phyloP scores from a whole-genome alignment of 2,113 vertebrate genomes.

The Sprattus sprattus region DNA sequence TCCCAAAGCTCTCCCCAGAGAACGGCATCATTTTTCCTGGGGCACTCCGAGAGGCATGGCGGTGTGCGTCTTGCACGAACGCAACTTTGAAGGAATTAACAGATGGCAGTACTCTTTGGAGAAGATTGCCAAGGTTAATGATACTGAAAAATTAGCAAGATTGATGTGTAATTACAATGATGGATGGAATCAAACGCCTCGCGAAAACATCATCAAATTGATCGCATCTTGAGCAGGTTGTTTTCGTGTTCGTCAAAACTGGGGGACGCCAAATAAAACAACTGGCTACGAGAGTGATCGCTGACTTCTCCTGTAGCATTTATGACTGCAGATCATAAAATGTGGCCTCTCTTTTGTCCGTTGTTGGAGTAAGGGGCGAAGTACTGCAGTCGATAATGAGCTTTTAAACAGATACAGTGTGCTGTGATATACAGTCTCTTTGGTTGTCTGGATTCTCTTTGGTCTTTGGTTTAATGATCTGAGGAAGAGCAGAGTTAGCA shows the following conservation, averaged over 20 bases:
- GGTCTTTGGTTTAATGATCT: conserved; percentile 14
- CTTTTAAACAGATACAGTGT: conserved; percentile 16
- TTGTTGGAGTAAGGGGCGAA: background rate
- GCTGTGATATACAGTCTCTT: background rate
- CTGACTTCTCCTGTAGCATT: conserved; percentile 16
- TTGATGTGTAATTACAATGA: conserved; percentile 74
- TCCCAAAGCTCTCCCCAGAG: conserved; percentile 47
- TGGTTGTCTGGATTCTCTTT: background rate
- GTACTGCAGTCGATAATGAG: conserved; percentile 25
- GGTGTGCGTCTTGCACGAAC: conserved; percentile 50
- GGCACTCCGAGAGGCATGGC: conserved; percentile 32
- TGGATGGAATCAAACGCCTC: conserved; percentile 64
- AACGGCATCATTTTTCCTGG: conserved; percentile 49
- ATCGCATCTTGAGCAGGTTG: conserved; percentile 37
- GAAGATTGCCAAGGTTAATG: conserved; percentile 75
- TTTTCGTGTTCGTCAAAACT: conserved; percentile 38
- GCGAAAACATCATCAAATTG: conserved; percentile 35
- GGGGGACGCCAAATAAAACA: conserved; percentile 44
- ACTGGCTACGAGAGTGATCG: conserved; percentile 5
- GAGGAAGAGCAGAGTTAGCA: background rate
- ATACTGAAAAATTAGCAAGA: conserved; percentile 72
- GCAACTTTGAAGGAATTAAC: conserved; percentile 66
- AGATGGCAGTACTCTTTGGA: conserved; percentile 68
- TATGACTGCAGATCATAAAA: background rate
- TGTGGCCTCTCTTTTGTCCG: background rate